These are phyloP conservation scores for Plebejus anna DNA, from an alignment of 2,888 invertebrate genomes.

Conservation along the genomic window DNA sequence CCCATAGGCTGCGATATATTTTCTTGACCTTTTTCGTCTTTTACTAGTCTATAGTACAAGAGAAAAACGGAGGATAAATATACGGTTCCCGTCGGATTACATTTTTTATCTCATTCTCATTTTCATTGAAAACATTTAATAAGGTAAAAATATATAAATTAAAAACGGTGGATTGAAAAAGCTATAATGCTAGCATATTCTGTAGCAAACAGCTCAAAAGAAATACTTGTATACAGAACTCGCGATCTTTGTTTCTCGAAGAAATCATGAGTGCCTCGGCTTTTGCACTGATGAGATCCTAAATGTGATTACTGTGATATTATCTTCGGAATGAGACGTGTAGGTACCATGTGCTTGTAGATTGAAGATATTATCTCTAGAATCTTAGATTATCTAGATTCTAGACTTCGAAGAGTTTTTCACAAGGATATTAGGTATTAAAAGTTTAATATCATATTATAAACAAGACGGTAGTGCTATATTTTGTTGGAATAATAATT, in stretches of 20 bases:
- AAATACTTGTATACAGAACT: background rate
- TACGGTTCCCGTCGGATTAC: too few species aligned
- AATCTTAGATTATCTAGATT: background rate
- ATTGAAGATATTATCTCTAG: background rate
- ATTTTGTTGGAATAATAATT: too few species aligned
- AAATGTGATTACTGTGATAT: constrained; percentile 16
- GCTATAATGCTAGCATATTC: background rate
- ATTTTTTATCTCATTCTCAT: too few species aligned
- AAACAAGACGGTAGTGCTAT: too few species aligned
- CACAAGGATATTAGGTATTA: too few species aligned
- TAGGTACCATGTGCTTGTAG: background rate
- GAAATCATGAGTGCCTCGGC: background rate
- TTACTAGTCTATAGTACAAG: too few species aligned
- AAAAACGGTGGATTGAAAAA: background rate
- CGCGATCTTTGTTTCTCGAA: background rate
- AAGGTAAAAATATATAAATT: background rate
- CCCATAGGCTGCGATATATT: too few species aligned
- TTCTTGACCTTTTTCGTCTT: too few species aligned
- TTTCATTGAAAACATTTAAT: background rate
- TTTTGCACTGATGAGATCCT: constrained; percentile 1
- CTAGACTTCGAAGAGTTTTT: background rate
- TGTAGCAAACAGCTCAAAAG: background rate
- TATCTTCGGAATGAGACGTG: background rate
- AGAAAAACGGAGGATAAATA: too few species aligned
- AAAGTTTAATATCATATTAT: too few species aligned